Percentiles rank a stretch among this genome's conserved stretches.
phyloP scores from a whole-genome alignment of 2,888 invertebrate species.

The Campoplex nolae region DNA sequence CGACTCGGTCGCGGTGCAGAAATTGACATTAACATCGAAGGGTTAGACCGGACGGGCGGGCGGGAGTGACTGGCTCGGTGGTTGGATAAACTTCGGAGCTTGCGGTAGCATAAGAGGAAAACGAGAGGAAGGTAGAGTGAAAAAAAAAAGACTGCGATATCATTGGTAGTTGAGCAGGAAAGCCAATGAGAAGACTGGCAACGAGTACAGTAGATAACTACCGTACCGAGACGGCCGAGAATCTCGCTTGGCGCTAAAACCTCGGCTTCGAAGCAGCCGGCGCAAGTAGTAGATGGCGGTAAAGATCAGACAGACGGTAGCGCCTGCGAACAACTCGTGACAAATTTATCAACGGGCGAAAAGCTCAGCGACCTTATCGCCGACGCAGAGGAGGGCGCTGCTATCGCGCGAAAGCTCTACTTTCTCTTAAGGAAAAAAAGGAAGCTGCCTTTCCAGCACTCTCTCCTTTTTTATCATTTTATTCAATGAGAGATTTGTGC shows the following conservation, averaged over 20 bases:
- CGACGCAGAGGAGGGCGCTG: constrained; percentile 30
- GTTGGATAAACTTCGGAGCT: constrained; percentile 41
- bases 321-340: constrained; percentile 18
- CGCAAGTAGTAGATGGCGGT: constrained; percentile 81
- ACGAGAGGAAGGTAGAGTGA: constrained; percentile 32
- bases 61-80: constrained; percentile 5
- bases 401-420: constrained; percentile 11
- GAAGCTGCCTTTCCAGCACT: not conserved
- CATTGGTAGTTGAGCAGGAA: constrained; percentile 55
- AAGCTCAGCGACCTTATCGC: constrained; percentile 56
- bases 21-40: constrained; percentile 66
- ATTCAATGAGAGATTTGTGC: not conserved
- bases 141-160: constrained; percentile 49
- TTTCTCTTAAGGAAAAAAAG: constrained; percentile 14
- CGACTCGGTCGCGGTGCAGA: constrained; percentile 37
- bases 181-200: constrained; percentile 42
- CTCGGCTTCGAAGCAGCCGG: constrained; percentile 29
- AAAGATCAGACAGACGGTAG: constrained; percentile 75
- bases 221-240: constrained; percentile 78
- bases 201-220: constrained; percentile 78
- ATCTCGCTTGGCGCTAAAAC: constrained; percentile 32
- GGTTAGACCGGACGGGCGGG: not conserved
- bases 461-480: not conserved
- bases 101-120: constrained; percentile 58
- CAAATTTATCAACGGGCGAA: constrained; percentile 54